These are phyloP conservation scores for Deroplatys truncata DNA, from an alignment of 2,888 invertebrate species.

Conservation along the genomic window DNA sequence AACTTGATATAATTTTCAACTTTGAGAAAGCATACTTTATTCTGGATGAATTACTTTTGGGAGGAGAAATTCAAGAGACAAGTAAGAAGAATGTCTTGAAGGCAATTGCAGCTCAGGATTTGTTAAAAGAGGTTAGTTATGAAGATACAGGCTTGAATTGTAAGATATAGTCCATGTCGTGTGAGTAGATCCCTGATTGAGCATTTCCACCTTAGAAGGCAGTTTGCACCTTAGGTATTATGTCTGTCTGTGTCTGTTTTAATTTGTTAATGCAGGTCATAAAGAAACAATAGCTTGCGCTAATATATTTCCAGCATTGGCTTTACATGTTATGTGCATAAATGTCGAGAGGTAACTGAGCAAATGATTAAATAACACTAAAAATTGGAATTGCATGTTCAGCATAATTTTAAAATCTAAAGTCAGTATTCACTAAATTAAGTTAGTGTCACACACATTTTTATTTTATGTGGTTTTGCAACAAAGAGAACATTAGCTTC, in stretches of 20 bases:
- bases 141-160: constrained; percentile 66
- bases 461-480: too few species aligned
- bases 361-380: neutral
- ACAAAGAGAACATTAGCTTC: too few species aligned
- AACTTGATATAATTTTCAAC: constrained; percentile 98
- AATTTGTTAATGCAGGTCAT: neutral
- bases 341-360: neutral
- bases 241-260: neutral
- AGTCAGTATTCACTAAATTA: too few species aligned
- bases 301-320: neutral
- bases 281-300: neutral
- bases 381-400: too few species aligned
- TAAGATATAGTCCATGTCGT: constrained; percentile 41
- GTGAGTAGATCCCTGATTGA: neutral
- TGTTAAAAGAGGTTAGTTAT: constrained; percentile 98
- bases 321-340: neutral
- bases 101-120: constrained; percentile 98
- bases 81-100: constrained; percentile 99
- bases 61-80: constrained; percentile 98
- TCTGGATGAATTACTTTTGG: constrained; percentile 92
- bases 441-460: too few species aligned
- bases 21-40: constrained; percentile 99
- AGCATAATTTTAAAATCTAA: too few species aligned
- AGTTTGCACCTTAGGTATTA: neutral
- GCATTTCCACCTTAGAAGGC: neutral